Evolutionary conservation across 2,888 invertebrate species (phyloP), one percentile per base, ranked within the genome.

Genomic region (Osedax frankpressi): DNA sequence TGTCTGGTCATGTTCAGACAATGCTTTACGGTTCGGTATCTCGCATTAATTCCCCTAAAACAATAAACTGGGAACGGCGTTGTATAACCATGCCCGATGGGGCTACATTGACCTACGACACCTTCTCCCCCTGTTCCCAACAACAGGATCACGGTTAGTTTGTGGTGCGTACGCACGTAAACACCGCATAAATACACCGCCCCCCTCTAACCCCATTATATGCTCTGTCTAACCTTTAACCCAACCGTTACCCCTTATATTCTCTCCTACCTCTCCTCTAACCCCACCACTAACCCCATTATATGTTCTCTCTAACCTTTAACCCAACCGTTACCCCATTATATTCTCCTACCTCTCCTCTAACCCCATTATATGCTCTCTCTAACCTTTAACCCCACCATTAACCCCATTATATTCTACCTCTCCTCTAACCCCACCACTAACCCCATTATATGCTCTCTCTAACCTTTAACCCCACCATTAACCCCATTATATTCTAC

Each of bases 1-100:
- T 92, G 85, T 94, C 93, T 84, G 94, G 94, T 14, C 94, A 95
- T 84, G 89, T 94, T 26, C 94, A 95, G 85, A 94, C 94, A 0
- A 90, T 94, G 75, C 86, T 94, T 72, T 94, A 94, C 86, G 94
- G 93, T 80, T 81, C 85, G 74, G 80, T 86, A 72, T 86, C 86
- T 1, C 88, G 94, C 74, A 90, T 93, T 28, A 89, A 90, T 76
- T 92, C 93, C 81, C 93, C 93, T 72, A 91, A 92, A 89, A 25
- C 29, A 2, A 92, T 92, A 0, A 89, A 91, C 79, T 93, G 94
- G 28, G 90, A 91, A 73, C 89, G 92, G 73, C 76, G 79, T 74
- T 90, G 89, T 78, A 86, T 93, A 29, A 86, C 87, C 62, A 86
- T 94, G 78, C 86, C 88, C 11, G 94, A 94, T 86, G 92, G 91